Conservation (phyloP, 2,888 invertebrate species). For the Drosophila mettleri region DNA sequence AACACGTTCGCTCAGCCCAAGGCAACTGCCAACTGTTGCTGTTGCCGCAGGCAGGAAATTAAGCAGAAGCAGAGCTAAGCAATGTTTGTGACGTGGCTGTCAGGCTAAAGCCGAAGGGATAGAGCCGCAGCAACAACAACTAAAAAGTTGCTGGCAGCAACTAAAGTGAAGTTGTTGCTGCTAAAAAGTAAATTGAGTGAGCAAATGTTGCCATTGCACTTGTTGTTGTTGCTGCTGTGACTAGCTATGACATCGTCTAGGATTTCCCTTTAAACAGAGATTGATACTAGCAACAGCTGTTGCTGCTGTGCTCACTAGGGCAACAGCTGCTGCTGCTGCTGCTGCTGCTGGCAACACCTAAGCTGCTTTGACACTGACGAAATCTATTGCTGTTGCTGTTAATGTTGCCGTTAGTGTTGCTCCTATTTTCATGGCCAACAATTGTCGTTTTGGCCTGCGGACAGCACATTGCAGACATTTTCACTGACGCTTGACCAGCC, state of each 20-base stretch:
- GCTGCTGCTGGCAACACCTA: background rate
- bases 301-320: background rate
- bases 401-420: background rate
- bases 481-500: conserved; percentile 54
- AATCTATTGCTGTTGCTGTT: background rate
- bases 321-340: conserved; percentile 8
- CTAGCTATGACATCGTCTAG: background rate
- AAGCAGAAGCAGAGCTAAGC: background rate
- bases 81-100: background rate
- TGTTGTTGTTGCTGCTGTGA: background rate
- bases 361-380: conserved; percentile 3
- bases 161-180: background rate
- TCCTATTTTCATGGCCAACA: conserved; percentile 44
- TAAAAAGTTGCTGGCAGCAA: background rate
- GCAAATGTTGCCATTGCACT: background rate
- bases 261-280: background rate
- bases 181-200: background rate
- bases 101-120: too few species aligned
- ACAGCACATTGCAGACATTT: conserved; percentile 45
- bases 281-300: background rate
- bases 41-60: background rate
- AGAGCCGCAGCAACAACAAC: background rate
- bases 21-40: background rate
- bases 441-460: conserved; percentile 41
- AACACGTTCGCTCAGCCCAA: background rate